These are phyloP conservation scores for Aplodontia rufa DNA, from an alignment of 2,113 vertebrate genomes.

Conservation along the genomic window DNA sequence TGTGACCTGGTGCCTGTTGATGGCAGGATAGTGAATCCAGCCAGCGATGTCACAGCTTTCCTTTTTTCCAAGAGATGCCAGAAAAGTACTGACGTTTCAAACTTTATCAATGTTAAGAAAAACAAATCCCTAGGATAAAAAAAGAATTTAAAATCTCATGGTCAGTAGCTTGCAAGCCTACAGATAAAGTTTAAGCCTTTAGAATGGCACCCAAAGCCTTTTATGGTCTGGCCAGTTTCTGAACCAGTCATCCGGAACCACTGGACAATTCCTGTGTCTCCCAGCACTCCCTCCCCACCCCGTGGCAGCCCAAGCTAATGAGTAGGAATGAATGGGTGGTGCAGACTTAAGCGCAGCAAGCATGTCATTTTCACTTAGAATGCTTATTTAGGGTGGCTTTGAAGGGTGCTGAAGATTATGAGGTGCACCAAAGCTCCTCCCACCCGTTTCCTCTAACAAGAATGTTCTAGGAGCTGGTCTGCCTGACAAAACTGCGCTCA, in stretches of 20 bases:
- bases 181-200: neutral
- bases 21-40: neutral
- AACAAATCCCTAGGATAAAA: neutral
- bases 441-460: neutral
- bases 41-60: neutral
- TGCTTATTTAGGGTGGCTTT: neutral
- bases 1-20: neutral
- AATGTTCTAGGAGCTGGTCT: neutral
- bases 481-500: neutral
- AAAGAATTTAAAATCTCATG: neutral
- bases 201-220: neutral
- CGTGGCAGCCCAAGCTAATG: neutral
- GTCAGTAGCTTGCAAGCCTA: neutral
- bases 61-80: neutral
- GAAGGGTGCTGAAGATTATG: neutral
- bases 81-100: neutral
- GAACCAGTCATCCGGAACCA: neutral
- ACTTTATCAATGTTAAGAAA: neutral
- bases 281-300: too few species aligned
- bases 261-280: neutral
- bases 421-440: neutral
- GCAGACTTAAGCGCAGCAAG: neutral
- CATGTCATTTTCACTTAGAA: neutral
- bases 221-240: neutral
- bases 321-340: fast-evolving